Conservation (phyloP, 2,888 invertebrate genomes). For the Meiosimyza platycephala region DNA sequence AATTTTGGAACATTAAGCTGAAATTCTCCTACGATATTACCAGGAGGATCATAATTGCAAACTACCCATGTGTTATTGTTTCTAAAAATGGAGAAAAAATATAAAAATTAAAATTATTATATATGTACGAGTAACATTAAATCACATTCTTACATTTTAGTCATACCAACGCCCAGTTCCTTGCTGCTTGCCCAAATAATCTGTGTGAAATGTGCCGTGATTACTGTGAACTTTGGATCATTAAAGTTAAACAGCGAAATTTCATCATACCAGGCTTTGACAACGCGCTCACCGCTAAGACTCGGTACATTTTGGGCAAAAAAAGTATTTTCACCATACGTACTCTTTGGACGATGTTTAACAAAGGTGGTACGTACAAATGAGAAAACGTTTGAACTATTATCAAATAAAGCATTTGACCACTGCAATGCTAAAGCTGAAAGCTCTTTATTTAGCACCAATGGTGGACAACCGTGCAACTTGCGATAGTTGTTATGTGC, state of each 20-base stretch:
- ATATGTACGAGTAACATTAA: too few relatives aligned
- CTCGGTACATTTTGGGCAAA: conserved; percentile 71
- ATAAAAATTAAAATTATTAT: neutral
- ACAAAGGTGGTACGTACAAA: conserved; percentile 57
- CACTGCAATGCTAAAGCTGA: neutral
- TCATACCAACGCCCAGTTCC: conserved; percentile 71
- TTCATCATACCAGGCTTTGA: conserved; percentile 83
- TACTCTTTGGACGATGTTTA: conserved; percentile 79
- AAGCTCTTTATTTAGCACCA: neutral
- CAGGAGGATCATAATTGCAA: conserved; percentile 19
- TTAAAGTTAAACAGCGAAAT: conserved; percentile 76
- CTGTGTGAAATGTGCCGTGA: conserved; percentile 84
- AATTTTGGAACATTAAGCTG: conserved; percentile 18
- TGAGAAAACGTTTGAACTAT: neutral
- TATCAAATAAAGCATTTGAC: neutral
- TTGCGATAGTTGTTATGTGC: conserved; percentile 73
- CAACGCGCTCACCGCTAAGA: conserved; percentile 70
- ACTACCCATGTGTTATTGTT: neutral
- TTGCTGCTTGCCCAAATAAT: conserved; percentile 81
- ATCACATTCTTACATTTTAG: conserved; percentile 38
- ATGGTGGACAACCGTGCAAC: conserved; percentile 1
- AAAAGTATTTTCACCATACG: conserved; percentile 85
- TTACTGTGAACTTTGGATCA: conserved; percentile 72
- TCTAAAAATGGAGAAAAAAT: neutral
- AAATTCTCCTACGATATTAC: conserved; percentile 31